Conservation (phyloP, 2,113 vertebrate genomes). For the Dendropsophus ebraccatus region DNA sequence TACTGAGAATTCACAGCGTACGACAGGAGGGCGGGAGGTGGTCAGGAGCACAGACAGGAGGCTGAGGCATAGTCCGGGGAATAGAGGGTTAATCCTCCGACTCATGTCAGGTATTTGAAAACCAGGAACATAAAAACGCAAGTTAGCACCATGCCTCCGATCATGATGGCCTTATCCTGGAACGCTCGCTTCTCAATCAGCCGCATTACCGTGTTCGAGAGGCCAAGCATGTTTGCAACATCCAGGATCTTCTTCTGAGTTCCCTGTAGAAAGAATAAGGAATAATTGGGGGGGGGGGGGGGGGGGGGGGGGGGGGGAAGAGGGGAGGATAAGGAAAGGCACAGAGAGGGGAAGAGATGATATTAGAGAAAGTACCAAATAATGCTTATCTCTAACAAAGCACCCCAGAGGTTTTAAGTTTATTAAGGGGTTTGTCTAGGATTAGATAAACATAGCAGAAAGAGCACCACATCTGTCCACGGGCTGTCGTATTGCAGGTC, state of each 20-base stretch:
- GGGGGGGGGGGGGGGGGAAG: not conserved
- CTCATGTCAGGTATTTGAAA: slow-evolving; percentile 91
- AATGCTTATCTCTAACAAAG: no score
- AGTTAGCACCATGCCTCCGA: slow-evolving; percentile 92
- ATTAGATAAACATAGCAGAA: not conserved
- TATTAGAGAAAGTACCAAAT: no score
- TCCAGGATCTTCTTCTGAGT: slow-evolving; percentile 98
- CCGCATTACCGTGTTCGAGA: slow-evolving; percentile 97
- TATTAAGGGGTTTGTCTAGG: no score
- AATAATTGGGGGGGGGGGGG: slow-evolving; percentile 36
- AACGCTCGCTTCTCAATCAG: slow-evolving; percentile 93
- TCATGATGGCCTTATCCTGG: slow-evolving; percentile 96
- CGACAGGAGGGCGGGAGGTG: not conserved
- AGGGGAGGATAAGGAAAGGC: not conserved
- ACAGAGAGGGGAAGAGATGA: not conserved
- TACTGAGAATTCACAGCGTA: slow-evolving; percentile 42
- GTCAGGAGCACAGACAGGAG: slow-evolving; percentile 20
- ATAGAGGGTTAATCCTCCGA: not conserved
- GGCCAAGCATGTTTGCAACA: slow-evolving; percentile 93
- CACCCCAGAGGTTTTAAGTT: no score
- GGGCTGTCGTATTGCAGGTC: not conserved
- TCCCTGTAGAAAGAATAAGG: slow-evolving; percentile 72
- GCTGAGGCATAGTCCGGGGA: slow-evolving; percentile 4
- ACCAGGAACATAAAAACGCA: slow-evolving; percentile 90
- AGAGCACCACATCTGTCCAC: not conserved